Evolutionary conservation across 2,797 vertebrate species (phyloP), one percentile per base, ranked within the genome.

Genomic region (Prionace glauca): DNA sequence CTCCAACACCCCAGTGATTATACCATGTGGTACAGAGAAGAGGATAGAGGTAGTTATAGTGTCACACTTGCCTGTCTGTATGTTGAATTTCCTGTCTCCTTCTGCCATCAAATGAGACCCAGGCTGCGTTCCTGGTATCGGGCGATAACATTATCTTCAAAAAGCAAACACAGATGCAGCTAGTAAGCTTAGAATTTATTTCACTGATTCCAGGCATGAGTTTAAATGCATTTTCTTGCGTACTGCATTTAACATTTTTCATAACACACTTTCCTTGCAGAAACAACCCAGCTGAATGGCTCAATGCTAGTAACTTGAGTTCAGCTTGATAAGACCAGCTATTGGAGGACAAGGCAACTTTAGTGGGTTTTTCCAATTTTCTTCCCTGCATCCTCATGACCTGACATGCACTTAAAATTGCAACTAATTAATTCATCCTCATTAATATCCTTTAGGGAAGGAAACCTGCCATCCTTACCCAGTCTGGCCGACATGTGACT

Each of bases 61-160:
- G 0, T 3, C 36, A 32, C 16, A 74, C 95, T 95, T 96, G 98
- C 98, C 98, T 98, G 97, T 98, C 98, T 96, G 97, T 98, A 0
- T 98, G 97, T 81, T 97, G 98, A 96, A 98, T 98, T 96, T 98
- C 98, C 96, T 98, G 98, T 81, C 98, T 96, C 97, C 98, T 98
- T 95, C 98, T 97, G 95, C 98, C 98, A 5, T 98, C 98, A 95
- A 98, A 98, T 0, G 98, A 98, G 96, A 98, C 98, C 98, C 98
- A 98, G 94, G 98, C 98, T 0, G 97, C 98, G 97, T 98, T 98
- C 92, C 98, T 97, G 74, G 98, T 98, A 22, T 98, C 98, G 1
- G 98, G 98, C 3, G 98, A 98, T 96, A 98, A 96, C 0, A 97
- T 98, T 96, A 98, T 98, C 98, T 98, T 60, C 45, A 60, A 18